These are phyloP conservation scores for Hydrolagus affinis DNA, from an alignment of 2,113 vertebrate genomes.

Conservation along the genomic window DNA sequence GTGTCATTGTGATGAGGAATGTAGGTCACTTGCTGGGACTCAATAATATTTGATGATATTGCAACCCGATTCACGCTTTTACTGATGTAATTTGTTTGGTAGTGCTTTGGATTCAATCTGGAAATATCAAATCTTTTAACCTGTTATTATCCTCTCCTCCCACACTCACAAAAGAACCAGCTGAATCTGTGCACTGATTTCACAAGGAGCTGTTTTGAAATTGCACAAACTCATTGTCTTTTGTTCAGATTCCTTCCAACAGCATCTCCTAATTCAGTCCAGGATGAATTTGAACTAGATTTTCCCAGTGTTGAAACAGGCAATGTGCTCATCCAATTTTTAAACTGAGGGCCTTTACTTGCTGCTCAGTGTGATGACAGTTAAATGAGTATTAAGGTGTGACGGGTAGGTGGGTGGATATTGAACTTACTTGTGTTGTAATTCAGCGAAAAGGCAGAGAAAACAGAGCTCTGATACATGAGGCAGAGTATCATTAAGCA, in stretches of 20 bases:
- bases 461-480: no score
- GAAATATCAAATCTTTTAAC: not conserved
- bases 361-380: no score
- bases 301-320: not conserved
- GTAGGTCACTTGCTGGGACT: not conserved
- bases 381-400: no score
- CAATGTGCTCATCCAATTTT: no score
- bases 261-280: not conserved
- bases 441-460: no score
- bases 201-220: not conserved
- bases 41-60: slow-evolving; percentile 2
- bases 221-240: not conserved
- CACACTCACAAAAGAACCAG: no score
- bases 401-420: no score
- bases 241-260: not conserved
- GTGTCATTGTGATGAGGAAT: not conserved
- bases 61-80: not conserved
- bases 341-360: no score
- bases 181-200: no score
- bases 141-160: not conserved
- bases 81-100: slow-evolving; percentile 11
- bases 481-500: not conserved
- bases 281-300: not conserved
- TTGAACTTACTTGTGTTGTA: no score
- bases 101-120: not conserved